Conservation (phyloP, 2,113 vertebrate species). For the Cyrtonyx montezumae region DNA sequence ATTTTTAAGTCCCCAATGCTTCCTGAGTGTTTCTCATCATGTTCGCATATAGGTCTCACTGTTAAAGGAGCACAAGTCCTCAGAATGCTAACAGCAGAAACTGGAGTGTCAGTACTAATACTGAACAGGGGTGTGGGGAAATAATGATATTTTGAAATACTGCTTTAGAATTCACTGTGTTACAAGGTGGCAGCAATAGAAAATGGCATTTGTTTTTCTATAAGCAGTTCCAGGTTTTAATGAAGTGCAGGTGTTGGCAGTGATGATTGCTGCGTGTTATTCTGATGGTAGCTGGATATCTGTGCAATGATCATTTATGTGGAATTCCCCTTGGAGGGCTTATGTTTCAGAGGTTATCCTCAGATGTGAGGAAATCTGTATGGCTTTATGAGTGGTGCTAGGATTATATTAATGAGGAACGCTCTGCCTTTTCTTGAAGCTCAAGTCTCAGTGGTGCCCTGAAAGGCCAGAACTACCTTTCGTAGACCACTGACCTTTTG, state of each 20-base stretch:
- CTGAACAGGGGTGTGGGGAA: not conserved
- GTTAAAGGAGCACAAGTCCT: not conserved
- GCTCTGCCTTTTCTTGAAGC: not conserved
- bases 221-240: not conserved
- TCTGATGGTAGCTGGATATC: not conserved
- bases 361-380: not conserved
- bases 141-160: not conserved
- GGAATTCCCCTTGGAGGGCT: not conserved
- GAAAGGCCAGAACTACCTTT: constrained; percentile 36
- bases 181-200: not conserved
- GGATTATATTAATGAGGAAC: not conserved
- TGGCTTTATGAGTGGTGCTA: not conserved
- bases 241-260: not conserved
- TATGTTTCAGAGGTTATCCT: not conserved
- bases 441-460: not conserved
- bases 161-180: not conserved
- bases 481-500: constrained; percentile 62
- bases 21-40: not conserved
- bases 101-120: not conserved
- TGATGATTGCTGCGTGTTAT: not conserved
- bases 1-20: not conserved
- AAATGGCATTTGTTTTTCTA: not conserved
- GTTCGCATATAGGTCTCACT: not conserved
- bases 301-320: not conserved
- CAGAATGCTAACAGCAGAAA: not conserved